These are phyloP conservation scores for Etheostoma cragini DNA, from an alignment of 2,113 vertebrate genomes.

Conservation along the genomic window DNA sequence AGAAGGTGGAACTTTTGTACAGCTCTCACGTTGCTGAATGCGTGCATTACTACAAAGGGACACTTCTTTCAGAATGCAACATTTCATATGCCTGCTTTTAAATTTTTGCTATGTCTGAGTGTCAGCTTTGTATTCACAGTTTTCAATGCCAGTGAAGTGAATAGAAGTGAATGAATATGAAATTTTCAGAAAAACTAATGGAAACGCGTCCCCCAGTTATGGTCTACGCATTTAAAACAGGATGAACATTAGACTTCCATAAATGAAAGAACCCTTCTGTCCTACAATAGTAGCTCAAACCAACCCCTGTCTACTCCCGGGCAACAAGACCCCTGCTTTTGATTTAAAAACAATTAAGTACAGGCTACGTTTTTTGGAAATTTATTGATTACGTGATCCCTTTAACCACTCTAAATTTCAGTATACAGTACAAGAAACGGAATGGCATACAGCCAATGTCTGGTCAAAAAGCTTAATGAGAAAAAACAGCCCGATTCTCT, in stretches of 20 bases:
- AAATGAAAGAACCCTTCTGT: not conserved
- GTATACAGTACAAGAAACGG: not conserved
- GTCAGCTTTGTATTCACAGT: slow-evolving; percentile 6
- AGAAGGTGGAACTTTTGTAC: slow-evolving; percentile 14
- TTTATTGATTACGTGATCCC: slow-evolving; percentile 40
- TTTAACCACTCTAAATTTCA: slow-evolving; percentile 56
- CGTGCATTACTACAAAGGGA: not conserved
- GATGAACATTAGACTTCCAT: not conserved
- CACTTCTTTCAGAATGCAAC: slow-evolving; percentile 10
- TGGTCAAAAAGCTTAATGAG: not conserved
- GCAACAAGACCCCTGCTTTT: not conserved
- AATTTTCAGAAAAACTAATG: slow-evolving; percentile 8
- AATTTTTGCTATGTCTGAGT: not conserved
- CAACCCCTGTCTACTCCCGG: not conserved
- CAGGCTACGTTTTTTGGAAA: not conserved
- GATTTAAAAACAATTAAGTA: not conserved
- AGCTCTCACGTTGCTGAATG: slow-evolving; percentile 17
- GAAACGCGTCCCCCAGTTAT: not conserved
- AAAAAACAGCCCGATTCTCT: slow-evolving; percentile 1
- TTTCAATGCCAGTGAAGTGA: slow-evolving; percentile 5
- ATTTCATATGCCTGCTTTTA: slow-evolving; percentile 13
- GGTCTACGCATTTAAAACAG: not conserved
- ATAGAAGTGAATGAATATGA: slow-evolving; percentile 4
- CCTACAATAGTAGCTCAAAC: not conserved
- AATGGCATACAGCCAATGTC: not conserved